Conservation (phyloP, 2,888 invertebrate genomes). For the Cerastoderma edule region DNA sequence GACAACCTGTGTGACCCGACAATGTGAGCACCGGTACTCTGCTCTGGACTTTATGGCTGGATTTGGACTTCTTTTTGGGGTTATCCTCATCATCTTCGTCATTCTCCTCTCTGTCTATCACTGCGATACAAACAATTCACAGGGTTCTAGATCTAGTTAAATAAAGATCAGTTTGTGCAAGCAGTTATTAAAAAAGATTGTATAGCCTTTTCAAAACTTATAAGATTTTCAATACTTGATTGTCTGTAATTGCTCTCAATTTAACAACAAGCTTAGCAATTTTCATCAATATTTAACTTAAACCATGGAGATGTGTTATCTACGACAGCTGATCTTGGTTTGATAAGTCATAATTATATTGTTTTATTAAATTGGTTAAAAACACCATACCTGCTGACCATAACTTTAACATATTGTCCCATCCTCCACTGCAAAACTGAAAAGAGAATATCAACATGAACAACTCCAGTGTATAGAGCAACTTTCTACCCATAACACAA, state of each 20-base stretch:
- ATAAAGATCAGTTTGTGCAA: too few species aligned
- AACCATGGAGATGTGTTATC: neutral
- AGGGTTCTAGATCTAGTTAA: too few species aligned
- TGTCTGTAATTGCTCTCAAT: too few species aligned
- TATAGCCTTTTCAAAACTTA: too few species aligned
- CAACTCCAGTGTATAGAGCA: neutral
- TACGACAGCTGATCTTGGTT: too few species aligned
- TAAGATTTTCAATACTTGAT: too few species aligned
- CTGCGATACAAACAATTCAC: too few species aligned
- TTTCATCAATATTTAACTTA: too few species aligned
- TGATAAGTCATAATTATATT: too few species aligned
- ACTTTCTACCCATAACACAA: too few species aligned
- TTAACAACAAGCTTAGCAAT: too few species aligned
- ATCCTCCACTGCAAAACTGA: conserved; percentile 91
- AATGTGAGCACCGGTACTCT: conserved; percentile 91
- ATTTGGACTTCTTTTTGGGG: conserved; percentile 75
- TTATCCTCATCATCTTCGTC: conserved; percentile 71
- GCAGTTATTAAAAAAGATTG: too few species aligned
- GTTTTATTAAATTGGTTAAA: neutral
- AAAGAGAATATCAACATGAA: conserved; percentile 38
- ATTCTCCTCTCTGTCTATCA: conserved; percentile 49
- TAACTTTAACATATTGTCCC: conserved; percentile 95
- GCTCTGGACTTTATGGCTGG: conserved; percentile 71
- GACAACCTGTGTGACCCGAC: conserved; percentile 95
- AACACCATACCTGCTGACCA: conserved; percentile 88